A percentile compares a stretch with the other conserved stretches of the same genome.
phyloP scores from a whole-genome alignment of 2,888 invertebrate species.

The Stramonita haemastoma region DNA sequence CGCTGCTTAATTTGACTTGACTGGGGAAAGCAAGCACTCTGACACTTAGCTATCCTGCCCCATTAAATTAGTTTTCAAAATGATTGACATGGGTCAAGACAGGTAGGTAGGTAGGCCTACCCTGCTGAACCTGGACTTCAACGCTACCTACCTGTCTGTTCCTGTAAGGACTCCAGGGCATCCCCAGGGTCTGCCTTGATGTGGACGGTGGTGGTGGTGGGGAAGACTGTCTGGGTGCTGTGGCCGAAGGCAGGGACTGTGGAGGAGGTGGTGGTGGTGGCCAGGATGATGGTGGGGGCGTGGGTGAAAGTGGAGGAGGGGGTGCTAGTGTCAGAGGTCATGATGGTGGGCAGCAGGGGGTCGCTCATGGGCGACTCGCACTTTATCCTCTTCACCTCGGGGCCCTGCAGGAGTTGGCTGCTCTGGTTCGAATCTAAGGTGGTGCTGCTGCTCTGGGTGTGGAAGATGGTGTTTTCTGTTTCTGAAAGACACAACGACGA shows the following conservation, averaged over 20 bases:
- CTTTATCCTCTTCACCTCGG: slow-evolving; percentile 62
- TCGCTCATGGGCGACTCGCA: slow-evolving; percentile 61
- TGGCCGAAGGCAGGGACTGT: slow-evolving; percentile 34
- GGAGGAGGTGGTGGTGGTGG: slow-evolving; percentile 57
- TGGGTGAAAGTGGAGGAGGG: slow-evolving; percentile 64
- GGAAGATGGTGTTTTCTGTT: slow-evolving; percentile 91
- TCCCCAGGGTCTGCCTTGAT: slow-evolving; percentile 84
- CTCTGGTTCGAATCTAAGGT: slow-evolving; percentile 82
- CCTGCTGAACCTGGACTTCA: too few relatives aligned
- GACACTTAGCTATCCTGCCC: too few relatives aligned
- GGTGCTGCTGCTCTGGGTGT: slow-evolving; percentile 81
- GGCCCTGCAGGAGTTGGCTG: slow-evolving; percentile 64
- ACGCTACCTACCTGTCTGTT: slow-evolving; percentile 51
- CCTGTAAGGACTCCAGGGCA: slow-evolving; percentile 49
- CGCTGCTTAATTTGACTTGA: too few relatives aligned
- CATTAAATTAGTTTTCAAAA: too few relatives aligned
- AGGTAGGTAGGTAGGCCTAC: too few relatives aligned
- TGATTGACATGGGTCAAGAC: too few relatives aligned
- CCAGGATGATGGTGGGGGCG: slow-evolving; percentile 78
- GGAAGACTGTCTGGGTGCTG: slow-evolving; percentile 33
- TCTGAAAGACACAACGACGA: slow-evolving; percentile 81
- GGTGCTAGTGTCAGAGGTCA: slow-evolving; percentile 53
- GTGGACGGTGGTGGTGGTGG: slow-evolving; percentile 82
- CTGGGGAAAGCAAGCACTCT: too few relatives aligned
- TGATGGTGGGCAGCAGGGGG: slow-evolving; percentile 56